Percentiles rank a stretch among this genome's conserved stretches.
Evolutionary conservation across 2,888 invertebrate species (phyloP).

Genomic region (Trissoscelio sp.): DNA sequence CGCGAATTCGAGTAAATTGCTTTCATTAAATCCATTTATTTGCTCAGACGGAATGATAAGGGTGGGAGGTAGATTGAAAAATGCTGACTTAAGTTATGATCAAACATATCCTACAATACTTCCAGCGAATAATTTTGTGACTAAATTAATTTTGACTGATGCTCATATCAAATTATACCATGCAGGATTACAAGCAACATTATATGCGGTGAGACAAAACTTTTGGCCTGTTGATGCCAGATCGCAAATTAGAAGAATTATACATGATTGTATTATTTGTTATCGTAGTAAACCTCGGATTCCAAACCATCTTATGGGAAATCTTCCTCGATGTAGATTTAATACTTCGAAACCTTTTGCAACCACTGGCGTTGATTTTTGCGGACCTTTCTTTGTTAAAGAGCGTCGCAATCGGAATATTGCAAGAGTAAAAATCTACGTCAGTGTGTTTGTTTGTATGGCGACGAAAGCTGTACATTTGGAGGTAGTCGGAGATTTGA

Average conservation of each 20-base stretch:
- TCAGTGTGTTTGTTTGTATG: slow-evolving; percentile 75
- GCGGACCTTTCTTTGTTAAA: not conserved
- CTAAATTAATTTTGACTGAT: slow-evolving; percentile 19
- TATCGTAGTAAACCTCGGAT: not conserved
- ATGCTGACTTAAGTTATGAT: slow-evolving; percentile 3
- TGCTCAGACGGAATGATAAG: slow-evolving; percentile 6
- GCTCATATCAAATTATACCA: slow-evolving; percentile 25
- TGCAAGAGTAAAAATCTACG: slow-evolving; percentile 48
- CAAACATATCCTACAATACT: slow-evolving; percentile 32
- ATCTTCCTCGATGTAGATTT: not conserved
- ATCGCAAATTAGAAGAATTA: not conserved
- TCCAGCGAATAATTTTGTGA: slow-evolving; percentile 17
- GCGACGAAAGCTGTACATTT: slow-evolving; percentile 75
- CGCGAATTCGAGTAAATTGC: slow-evolving; percentile 42
- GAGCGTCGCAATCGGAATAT: not conserved
- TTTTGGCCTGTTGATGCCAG: slow-evolving; percentile 30
- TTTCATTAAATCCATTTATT: slow-evolving; percentile 18
- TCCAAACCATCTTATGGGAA: not conserved
- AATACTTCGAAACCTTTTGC: not conserved
- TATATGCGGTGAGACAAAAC: slow-evolving; percentile 5
- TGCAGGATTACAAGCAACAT: slow-evolving; percentile 33
- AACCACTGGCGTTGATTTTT: not conserved
- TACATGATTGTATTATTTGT: not conserved
- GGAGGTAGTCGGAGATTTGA: slow-evolving; percentile 74
- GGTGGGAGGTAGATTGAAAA: slow-evolving; percentile 45